Conservation (phyloP, 2,113 vertebrate genomes). For the Chauna torquata region DNA sequence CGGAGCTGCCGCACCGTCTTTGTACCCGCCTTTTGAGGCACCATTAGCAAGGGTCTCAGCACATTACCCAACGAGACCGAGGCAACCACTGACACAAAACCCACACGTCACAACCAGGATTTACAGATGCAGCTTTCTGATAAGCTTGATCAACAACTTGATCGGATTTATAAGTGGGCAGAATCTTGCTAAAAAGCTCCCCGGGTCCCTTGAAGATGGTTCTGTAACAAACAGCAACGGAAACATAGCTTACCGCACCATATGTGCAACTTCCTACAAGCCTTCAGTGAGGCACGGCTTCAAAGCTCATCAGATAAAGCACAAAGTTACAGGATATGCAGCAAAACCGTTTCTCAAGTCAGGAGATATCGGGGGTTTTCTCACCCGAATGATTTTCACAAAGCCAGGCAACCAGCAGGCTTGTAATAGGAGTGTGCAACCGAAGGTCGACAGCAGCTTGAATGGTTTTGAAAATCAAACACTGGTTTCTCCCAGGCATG, state of each 20-base stretch:
- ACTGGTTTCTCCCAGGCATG: background rate
- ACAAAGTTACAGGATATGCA: background rate
- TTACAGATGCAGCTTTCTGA: background rate
- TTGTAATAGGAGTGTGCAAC: background rate
- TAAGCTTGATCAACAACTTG: background rate
- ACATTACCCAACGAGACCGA: background rate
- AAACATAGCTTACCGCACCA: background rate
- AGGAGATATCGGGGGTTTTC: background rate
- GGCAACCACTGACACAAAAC: background rate
- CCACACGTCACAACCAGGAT: background rate
- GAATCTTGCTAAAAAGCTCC: background rate
- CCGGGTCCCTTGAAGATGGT: background rate
- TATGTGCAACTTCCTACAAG: background rate
- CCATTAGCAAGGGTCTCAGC: background rate
- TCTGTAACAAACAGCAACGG: background rate
- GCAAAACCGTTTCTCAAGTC: background rate
- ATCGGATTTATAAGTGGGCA: fast-evolving
- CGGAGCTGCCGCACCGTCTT: background rate
- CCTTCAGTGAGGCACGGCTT: background rate
- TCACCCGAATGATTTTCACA: background rate
- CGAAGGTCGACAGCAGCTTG: background rate
- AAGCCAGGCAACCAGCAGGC: background rate
- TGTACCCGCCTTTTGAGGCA: background rate
- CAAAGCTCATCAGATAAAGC: background rate
- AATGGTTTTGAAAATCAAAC: slow-evolving; percentile 19